Percentiles rank a stretch among this genome's conserved stretches.
Evolutionary conservation across 2,113 vertebrate genomes (phyloP).

Genomic region (Typhlomys cinereus): DNA sequence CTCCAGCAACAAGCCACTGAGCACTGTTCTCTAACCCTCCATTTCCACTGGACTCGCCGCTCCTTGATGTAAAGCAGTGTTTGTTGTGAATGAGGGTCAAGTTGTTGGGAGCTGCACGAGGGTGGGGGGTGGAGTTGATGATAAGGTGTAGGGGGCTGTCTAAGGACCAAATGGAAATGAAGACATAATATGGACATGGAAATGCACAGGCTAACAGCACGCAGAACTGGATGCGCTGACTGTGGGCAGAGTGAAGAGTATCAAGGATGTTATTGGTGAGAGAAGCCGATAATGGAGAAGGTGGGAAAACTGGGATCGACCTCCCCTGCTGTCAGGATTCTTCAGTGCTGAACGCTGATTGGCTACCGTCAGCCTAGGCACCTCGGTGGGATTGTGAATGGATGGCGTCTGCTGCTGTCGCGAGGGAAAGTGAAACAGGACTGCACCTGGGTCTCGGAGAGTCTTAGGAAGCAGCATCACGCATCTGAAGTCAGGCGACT

Average conservation of each 20-base stretch:
- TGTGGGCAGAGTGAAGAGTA: not conserved
- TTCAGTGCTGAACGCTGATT: not conserved
- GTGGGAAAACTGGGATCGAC: not conserved
- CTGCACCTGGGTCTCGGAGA: not conserved
- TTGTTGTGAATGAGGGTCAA: not conserved
- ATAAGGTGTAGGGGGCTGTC: not conserved
- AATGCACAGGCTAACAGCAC: not conserved
- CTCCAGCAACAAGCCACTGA: not conserved
- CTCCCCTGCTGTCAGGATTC: not conserved
- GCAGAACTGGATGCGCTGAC: not conserved
- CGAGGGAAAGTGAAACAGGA: not conserved
- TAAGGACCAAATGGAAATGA: constrained; percentile 20
- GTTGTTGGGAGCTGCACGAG: too few relatives aligned
- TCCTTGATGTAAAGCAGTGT: not conserved
- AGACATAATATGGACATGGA: constrained; percentile 8
- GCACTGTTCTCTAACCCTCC: not conserved
- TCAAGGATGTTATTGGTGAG: constrained; percentile 14
- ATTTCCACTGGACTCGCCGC: not conserved
- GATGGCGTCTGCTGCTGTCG: not conserved
- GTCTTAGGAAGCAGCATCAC: not conserved
- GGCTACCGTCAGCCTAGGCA: not conserved
- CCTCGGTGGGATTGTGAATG: constrained; percentile 16
- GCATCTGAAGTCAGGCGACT: not conserved
- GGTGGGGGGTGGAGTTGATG: too few relatives aligned
- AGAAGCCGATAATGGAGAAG: not conserved